Conservation (phyloP, 2,113 vertebrate genomes). For the Pseudorhombus dupliciocellatus region DNA sequence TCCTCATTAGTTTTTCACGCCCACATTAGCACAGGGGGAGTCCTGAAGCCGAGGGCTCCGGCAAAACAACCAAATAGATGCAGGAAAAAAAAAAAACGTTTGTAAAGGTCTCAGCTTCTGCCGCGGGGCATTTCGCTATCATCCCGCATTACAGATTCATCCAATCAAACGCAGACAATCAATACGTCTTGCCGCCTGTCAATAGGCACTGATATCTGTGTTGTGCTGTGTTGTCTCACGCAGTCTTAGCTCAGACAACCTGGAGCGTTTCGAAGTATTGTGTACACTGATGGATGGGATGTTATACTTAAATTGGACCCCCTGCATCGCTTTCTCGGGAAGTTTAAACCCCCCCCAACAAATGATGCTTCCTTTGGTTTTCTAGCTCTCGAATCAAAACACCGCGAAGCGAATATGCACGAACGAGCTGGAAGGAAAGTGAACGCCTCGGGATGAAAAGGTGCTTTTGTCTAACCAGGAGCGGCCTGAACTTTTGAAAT, state of each 20-base stretch:
- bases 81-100: neutral
- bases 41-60: neutral
- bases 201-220: too few species aligned
- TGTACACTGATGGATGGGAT: neutral
- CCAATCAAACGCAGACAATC: neutral
- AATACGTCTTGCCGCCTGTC: too few species aligned
- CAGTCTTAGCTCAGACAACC: neutral
- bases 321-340: neutral
- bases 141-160: neutral
- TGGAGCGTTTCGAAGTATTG: neutral
- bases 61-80: conserved; percentile 6
- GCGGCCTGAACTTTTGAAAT: too few species aligned
- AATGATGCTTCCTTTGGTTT: too few species aligned
- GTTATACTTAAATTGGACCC: neutral
- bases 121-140: neutral
- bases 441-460: neutral
- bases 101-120: neutral
- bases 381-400: too few species aligned
- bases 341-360: too few species aligned
- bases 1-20: conserved; percentile 23
- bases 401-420: too few species aligned
- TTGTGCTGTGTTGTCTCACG: neutral
- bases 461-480: neutral
- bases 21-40: conserved; percentile 1
- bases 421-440: conserved; percentile 4